Evolutionary conservation across 2,797 vertebrate species (phyloP), one percentile per base, ranked within the genome.

Genomic region (Takifugu ocellatus): DNA sequence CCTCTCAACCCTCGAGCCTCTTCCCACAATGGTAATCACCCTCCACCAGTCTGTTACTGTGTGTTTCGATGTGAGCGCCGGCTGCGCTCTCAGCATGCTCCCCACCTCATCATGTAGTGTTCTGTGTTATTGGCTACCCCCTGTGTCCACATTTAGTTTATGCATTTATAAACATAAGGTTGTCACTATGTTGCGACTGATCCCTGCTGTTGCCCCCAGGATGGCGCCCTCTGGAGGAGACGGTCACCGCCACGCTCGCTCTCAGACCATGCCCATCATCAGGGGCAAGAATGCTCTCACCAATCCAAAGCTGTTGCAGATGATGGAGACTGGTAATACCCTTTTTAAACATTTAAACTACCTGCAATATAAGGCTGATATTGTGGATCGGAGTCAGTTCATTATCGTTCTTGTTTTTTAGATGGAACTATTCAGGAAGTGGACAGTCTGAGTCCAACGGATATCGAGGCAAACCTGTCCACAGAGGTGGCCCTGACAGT

Each of bases 201-300:
- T 49, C 33, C n/a, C 14, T 61, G 42, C 54, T 60, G 59, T 74
- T 49, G 36, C 63, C 52, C 62, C 17, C 49, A 99, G 96, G 97
- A 94, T 96, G 88, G 91, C 94, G 21, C 92, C 93, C 36, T 94
- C 95, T 12, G 82, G 90, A 74, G 93, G 93, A 0, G 96, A 99
- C 24, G 91, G 94, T 29, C 96, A 98, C 65, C 92, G 96, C 46
- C 95, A 99, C 1, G 93, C 93, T 81, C 94, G 96, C 81, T 98
- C 95, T 67, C 97, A 98, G 83, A 99, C 97, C 0, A 93, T 99
- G 86, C 97, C 97, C 53, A 97, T 98, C 87, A 97, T 98, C 71
- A 91, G 96, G 75, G 90, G 93, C 59, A 99, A 98, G 91, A 99
- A 98, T 61, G 94, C 95, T 51, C 92, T 99, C 68, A 94, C 93